These are phyloP conservation scores for Peromyscus maniculatus DNA, from an alignment of 2,113 vertebrate species.

Conservation along the genomic window DNA sequence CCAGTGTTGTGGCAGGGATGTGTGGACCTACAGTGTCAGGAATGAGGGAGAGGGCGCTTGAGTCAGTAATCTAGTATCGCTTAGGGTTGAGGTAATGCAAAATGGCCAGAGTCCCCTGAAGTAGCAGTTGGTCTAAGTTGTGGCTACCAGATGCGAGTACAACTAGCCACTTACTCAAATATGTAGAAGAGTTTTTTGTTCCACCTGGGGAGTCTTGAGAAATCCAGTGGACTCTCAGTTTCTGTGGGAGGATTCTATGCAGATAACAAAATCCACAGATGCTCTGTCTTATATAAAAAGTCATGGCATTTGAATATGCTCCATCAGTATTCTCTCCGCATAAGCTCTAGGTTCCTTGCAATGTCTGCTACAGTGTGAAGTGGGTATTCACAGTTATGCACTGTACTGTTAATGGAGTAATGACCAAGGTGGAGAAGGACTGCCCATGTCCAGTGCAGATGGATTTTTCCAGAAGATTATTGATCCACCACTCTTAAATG, in stretches of 20 bases:
- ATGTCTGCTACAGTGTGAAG: not conserved
- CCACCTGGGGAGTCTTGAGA: not conserved
- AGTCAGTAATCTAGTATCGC: not conserved
- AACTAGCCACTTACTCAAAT: not conserved
- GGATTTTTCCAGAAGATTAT: not conserved
- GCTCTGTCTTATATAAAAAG: not conserved
- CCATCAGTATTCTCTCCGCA: not conserved
- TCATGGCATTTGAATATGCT: not conserved
- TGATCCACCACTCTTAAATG: not conserved
- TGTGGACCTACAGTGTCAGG: not conserved
- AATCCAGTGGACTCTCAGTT: not conserved
- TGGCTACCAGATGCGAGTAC: not conserved
- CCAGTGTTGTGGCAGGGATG: not conserved
- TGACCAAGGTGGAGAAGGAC: not conserved
- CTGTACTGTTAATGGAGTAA: not conserved
- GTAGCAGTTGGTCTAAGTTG: not conserved
- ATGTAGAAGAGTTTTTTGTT: not conserved
- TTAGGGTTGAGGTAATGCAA: not conserved
- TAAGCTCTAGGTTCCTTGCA: not conserved
- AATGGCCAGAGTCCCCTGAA: not conserved
- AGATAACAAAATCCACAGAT: not conserved
- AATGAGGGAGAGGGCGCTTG: fast-evolving
- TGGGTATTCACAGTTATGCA: not conserved
- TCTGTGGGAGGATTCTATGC: not conserved
- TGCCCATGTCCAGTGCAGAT: not conserved